Percentiles rank a stretch among this genome's conserved stretches.
Conservation (phyloP, 2,113 vertebrate genomes). For the Pseudois nayaur region DNA sequence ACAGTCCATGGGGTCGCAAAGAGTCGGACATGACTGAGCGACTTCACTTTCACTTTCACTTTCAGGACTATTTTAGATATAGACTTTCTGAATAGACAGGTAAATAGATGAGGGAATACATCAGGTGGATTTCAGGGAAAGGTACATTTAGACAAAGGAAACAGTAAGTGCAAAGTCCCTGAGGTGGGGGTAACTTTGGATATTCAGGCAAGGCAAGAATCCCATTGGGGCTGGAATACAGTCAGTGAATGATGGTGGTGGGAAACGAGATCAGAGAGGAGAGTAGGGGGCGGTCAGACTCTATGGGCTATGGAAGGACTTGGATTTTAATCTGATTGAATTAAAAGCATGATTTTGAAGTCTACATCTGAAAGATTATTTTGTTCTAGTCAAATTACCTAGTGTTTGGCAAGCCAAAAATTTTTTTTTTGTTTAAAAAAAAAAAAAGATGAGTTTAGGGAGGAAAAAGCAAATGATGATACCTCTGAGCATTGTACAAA, state of each 20-base stretch:
- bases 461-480: not conserved
- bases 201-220: not conserved
- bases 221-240: not conserved
- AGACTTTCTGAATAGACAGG: not conserved
- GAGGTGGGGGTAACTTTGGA: not conserved
- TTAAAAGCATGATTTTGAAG: not conserved
- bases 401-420: not conserved
- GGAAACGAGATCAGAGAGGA: not conserved
- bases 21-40: no score
- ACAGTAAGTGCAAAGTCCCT: not conserved
- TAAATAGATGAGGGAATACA: not conserved
- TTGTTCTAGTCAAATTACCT: not conserved
- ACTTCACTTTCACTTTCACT: no score
- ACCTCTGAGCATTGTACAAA: not conserved
- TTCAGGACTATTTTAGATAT: not conserved
- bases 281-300: accelerated
- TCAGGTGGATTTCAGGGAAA: not conserved
- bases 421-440: not conserved
- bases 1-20: no score
- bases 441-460: not conserved
- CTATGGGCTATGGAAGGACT: not conserved
- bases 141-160: not conserved
- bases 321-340: not conserved
- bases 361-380: not conserved
- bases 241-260: not conserved